Evolutionary conservation across 2,113 vertebrate species (phyloP), one percentile per base, ranked within the genome.

Genomic region (Neofelis nebulosa): DNA sequence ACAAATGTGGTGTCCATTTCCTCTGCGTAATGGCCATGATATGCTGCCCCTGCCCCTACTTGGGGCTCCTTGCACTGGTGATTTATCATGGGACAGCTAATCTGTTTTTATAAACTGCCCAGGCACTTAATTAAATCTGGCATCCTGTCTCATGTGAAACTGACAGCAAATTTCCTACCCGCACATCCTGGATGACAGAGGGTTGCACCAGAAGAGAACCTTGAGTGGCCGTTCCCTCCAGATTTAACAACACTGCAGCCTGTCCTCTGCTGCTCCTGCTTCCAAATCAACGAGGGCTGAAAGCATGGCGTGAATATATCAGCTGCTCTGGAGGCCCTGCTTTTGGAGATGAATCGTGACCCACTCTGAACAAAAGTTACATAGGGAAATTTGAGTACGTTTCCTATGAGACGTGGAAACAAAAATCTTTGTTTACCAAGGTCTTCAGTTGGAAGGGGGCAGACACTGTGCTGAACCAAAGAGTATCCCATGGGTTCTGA

Each of bases 51-150:
- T 19, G 33, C 12, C 71, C 14, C 29, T 61, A 61, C 3, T 0
- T 3, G 55, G 71, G 66, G 21, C 38, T 74, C 36, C 76, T 80
- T 79, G 18, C 7, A 1, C 8, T 41, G 48, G 36, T 38, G 7
- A 16, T 11, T 33, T 16, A 5, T 89, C 3, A 0, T 0, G n/a
- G 52, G 29, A 33, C 14, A 83, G n/a, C 41, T 93, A 27, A 93
- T 91, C 76, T 61, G 57, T 57, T 94, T 95, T 52, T 45, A 81
- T 89, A 79, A 81, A 80, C 23, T 87, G 25, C 48, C 27, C 25
- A 57, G 78, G 74, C 36, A 55, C 80, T 87, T 98, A 65, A 78
- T 97, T 85, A 96, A 95, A 85, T 80, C 79, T 91, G 89, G 52
- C 36, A 81, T 88, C 79, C 55, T 25, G 4, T 81, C 84, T 94